Evolutionary conservation across 2,797 vertebrate species (phyloP), one percentile per base, ranked within the genome.

Genomic region (Phrynocephalus guinanensis): DNA sequence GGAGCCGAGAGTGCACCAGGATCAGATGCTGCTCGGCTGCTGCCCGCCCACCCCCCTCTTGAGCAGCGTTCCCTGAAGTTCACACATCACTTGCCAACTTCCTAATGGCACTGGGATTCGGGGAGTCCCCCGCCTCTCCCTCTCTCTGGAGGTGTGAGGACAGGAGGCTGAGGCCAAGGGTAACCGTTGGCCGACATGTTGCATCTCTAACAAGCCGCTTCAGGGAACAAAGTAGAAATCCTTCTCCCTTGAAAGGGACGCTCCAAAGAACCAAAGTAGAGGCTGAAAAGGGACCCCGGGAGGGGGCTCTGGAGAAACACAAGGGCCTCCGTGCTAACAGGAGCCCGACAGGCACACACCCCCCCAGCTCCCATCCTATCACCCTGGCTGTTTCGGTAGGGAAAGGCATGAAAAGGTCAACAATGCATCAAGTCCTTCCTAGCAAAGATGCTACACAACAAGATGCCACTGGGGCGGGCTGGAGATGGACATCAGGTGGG

Each of bases 31-130:
- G 4, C 24, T 67, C 8, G 6, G n/a, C 13, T 13, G 52, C 52
- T 10, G 52, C 52, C 13, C 13, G 44, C n/a, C 0, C 15, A 60
- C n/a, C 24, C 4, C 8, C 28, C 66, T n/a, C 48, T 8, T 6
- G 50, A 48, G 82, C 82, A 22, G 56, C 38, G 56, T 81, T 79
- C 52, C 68, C 76, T 6, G 75, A 15, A n/a, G 52, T 48, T 73
- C 84, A 86, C 76, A 63, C 22, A 1, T 76, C 4, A 0, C 1
- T 24, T 11, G 0, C 16, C 15, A 30, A 20, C 67, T n/a, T 50
- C 67, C 73, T 84, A 84, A 84, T 84, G 81, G 82, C 1, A 3
- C 87, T 66, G 82, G 67, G 82, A 88, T 71, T 70, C 72, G 38
- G 86, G 81, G 86, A 78, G 60, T 24, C 66, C 30, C 66, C 18